Percentiles rank a stretch among this genome's conserved stretches.
phyloP scores from a whole-genome alignment of 2,113 vertebrate genomes.

The Rhombomys opimus region DNA sequence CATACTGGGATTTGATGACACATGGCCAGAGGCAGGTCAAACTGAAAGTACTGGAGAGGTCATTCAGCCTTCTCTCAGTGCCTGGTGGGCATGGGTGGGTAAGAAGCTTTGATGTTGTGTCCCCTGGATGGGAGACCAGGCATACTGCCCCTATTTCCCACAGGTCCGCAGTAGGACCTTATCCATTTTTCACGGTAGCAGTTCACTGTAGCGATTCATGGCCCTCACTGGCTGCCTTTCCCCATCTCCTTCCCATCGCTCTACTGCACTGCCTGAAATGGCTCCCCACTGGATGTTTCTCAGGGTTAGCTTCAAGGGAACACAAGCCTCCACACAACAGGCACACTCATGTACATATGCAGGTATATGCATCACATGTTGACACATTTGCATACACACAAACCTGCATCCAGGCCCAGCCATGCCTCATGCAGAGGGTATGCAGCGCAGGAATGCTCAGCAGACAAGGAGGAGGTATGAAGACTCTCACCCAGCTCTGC shows the following conservation, averaged over 20 bases:
- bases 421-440: fast-evolving
- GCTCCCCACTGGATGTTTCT: background rate
- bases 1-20: background rate
- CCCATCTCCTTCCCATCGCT: background rate
- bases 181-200: background rate
- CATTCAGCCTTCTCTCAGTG: background rate
- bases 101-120: background rate
- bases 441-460: fast-evolving
- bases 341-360: fast-evolving
- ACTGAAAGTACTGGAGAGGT: background rate
- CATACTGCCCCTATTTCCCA: background rate
- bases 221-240: background rate
- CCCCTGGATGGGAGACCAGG: background rate
- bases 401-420: too few relatives aligned
- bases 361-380: background rate
- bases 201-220: background rate
- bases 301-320: background rate
- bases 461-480: background rate
- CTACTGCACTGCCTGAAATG: background rate
- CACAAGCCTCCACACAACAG: background rate
- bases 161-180: background rate
- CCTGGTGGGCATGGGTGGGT: background rate
- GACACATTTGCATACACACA: background rate
- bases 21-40: background rate
- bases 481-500: background rate